Evolutionary conservation across 2,888 invertebrate species (phyloP).

Genomic region (Axea sp.): DNA sequence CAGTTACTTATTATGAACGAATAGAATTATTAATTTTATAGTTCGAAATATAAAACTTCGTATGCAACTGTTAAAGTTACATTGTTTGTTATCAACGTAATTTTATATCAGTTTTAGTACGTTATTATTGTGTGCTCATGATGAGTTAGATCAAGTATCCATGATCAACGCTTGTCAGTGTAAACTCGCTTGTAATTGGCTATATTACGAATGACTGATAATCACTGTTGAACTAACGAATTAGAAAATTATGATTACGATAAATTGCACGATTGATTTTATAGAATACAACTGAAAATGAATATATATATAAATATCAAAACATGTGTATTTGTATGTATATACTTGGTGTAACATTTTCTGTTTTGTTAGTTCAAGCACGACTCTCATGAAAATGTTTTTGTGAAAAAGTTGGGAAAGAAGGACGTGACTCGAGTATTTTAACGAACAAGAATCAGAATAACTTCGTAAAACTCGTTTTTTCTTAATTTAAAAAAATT

Average conservation of each 20-base stretch:
- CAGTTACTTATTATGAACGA: slow-evolving; percentile 12
- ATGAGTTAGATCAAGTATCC: slow-evolving; percentile 1
- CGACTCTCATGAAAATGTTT: slow-evolving; percentile 17
- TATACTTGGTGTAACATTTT: slow-evolving; percentile 35
- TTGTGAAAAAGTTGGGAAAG: slow-evolving; percentile 44
- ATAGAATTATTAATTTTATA: slow-evolving; percentile 19
- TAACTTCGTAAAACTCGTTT: neutral
- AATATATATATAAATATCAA: slow-evolving; percentile 8
- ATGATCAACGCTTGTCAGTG: slow-evolving; percentile 22
- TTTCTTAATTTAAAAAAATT: neutral
- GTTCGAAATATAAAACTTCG: neutral
- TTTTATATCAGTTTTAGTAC: slow-evolving; percentile 18
- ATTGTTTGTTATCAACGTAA: slow-evolving; percentile 14
- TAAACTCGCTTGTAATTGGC: slow-evolving; percentile 39
- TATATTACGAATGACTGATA: slow-evolving; percentile 16
- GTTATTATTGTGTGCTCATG: no score
- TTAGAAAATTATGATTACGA: slow-evolving; percentile 23
- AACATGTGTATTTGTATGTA: slow-evolving; percentile 3
- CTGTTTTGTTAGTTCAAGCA: slow-evolving; percentile 44
- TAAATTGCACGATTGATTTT: slow-evolving; percentile 21
- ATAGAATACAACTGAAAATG: slow-evolving; percentile 18
- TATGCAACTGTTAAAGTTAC: slow-evolving; percentile 24
- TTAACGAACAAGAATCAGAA: neutral
- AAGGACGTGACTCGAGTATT: slow-evolving; percentile 1
- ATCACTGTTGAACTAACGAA: slow-evolving; percentile 46